Evolutionary conservation across 1,140 invertebrate genomes (phyloP).

Genomic region (Neodiprion virginianus): DNA sequence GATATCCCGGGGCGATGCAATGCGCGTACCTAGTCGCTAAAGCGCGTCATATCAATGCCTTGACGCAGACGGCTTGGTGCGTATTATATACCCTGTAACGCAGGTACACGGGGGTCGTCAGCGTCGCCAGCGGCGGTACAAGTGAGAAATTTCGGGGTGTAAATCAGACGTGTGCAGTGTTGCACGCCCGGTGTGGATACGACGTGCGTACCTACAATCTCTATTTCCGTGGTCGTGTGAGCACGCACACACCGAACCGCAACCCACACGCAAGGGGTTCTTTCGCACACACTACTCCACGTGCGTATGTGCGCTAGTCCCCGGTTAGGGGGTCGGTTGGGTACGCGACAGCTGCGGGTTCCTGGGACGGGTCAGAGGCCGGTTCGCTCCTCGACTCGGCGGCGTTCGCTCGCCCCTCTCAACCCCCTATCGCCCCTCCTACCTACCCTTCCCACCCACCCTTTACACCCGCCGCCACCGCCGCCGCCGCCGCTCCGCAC

Average conservation of each 20-base stretch:
- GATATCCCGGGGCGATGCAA: not conserved
- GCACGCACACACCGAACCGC: not conserved
- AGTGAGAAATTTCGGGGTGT: no score
- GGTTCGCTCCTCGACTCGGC: conserved; percentile 21
- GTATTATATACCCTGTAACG: no score
- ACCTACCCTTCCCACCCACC: conserved; percentile 29
- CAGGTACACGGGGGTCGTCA: no score
- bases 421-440: conserved; percentile 28
- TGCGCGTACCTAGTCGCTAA: no score
- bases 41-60: no score
- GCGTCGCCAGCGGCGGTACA: no score
- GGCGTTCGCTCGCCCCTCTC: conserved; percentile 22
- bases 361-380: conserved; percentile 14
- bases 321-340: not conserved
- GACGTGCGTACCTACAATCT: no score
- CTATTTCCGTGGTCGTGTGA: no score
- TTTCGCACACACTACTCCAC: not conserved
- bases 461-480: conserved; percentile 28
- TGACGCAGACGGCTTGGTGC: no score
- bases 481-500: conserved; percentile 39
- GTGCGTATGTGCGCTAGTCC: not conserved
- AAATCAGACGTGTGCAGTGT: no score
- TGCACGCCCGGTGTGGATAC: no score
- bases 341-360: conserved; percentile 9
- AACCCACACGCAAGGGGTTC: not conserved